These are phyloP conservation scores for Cardiocondyla obscurior DNA, from an alignment of 1,140 invertebrate species.

Conservation along the genomic window DNA sequence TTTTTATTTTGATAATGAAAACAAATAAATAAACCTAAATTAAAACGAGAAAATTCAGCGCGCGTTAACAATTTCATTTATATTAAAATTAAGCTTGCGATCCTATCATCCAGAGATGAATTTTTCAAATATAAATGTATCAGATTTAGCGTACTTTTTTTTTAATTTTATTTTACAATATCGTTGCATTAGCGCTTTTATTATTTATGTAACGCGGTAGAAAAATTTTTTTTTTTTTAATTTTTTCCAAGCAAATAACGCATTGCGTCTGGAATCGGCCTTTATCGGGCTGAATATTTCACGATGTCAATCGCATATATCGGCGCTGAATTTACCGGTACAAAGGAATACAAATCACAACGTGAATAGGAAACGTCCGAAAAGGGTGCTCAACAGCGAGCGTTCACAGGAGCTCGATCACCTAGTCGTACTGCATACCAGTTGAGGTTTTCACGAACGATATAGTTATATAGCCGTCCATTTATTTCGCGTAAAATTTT, in stretches of 20 bases:
- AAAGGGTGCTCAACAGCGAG: not conserved
- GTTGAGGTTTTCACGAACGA: not conserved
- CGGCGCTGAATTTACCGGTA: constrained; percentile 1
- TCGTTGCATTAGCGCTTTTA: not conserved
- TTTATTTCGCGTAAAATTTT: not conserved
- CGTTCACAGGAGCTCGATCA: not conserved
- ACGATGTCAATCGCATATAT: constrained; percentile 1
- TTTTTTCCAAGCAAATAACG: not conserved
- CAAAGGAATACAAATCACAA: constrained; percentile 12
- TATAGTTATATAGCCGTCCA: not conserved
- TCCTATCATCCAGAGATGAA: not conserved
- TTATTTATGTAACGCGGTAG: not conserved
- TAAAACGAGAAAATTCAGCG: not conserved
- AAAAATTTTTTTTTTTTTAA: constrained; percentile 6
- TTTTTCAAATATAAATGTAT: not conserved
- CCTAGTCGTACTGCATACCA: not conserved
- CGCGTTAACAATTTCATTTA: not conserved
- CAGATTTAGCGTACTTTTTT: not conserved
- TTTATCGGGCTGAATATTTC: constrained; percentile 5
- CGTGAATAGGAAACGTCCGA: not conserved
- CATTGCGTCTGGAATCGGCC: not conserved
- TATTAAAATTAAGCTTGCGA: not conserved
- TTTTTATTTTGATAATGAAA: not conserved
- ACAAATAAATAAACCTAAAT: not conserved
- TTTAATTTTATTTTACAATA: not conserved